Conservation (phyloP, 2,797 vertebrate genomes). For the Geotrypetes seraphini region DNA sequence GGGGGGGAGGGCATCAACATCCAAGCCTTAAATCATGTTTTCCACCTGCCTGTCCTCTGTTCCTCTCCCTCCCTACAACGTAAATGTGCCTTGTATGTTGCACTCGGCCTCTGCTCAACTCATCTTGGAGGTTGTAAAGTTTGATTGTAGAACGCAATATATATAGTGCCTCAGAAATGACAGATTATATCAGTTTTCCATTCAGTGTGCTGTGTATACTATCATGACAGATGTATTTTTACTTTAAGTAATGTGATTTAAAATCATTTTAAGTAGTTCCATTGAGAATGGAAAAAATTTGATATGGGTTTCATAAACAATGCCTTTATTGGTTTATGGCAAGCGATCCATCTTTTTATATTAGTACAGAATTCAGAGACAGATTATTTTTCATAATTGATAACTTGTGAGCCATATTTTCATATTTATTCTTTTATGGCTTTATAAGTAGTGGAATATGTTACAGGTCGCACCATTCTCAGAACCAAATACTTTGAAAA, state of each 20-base stretch:
- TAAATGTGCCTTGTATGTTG: no score
- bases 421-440: constrained; percentile 47
- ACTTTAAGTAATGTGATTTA: constrained; percentile 43
- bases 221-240: constrained; percentile 23
- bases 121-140: constrained; percentile 13
- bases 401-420: constrained; percentile 53
- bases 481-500: no score
- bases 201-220: constrained; percentile 18
- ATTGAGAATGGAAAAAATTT: constrained; percentile 35
- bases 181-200: constrained; percentile 26
- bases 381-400: constrained; percentile 59
- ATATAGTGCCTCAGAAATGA: constrained; percentile 25
- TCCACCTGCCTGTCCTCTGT: no score
- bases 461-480: constrained; percentile 33
- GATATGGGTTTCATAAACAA: constrained; percentile 46
- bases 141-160: constrained; percentile 8
- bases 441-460: constrained; percentile 45
- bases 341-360: constrained; percentile 56
- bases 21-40: no score
- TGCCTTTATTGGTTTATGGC: constrained; percentile 52
- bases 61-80: no score
- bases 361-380: constrained; percentile 38
- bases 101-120: not conserved
- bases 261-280: constrained; percentile 45
- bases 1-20: no score